phyloP scores from a whole-genome alignment of 2,888 invertebrate genomes.

The Mactromeris polynyma region DNA sequence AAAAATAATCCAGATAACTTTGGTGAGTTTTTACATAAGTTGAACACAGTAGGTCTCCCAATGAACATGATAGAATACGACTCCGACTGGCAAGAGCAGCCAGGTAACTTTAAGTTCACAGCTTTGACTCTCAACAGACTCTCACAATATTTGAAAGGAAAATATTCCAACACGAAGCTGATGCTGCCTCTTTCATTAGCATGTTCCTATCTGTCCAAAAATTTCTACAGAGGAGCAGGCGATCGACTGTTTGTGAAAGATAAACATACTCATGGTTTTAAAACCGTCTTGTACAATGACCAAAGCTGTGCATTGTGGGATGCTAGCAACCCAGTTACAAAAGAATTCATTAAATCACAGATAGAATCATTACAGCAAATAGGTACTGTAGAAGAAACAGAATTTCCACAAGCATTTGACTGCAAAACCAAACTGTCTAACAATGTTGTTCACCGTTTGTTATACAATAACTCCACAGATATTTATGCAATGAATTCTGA shows the following conservation, averaged over 20 bases:
- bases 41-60: slow-evolving; percentile 70
- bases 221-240: slow-evolving; percentile 93
- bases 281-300: slow-evolving; percentile 89
- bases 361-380: slow-evolving; percentile 53
- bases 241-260: slow-evolving; percentile 71
- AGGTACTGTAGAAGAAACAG: slow-evolving; percentile 46
- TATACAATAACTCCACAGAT: slow-evolving; percentile 78
- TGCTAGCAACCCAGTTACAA: slow-evolving; percentile 90
- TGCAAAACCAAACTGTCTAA: slow-evolving; percentile 58
- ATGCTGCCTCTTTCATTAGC: slow-evolving; percentile 70
- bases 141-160: slow-evolving; percentile 50
- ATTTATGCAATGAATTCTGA: slow-evolving; percentile 56
- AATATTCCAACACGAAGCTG: slow-evolving; percentile 65
- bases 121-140: slow-evolving; percentile 46
- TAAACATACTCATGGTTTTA: slow-evolving; percentile 87
- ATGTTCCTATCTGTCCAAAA: slow-evolving; percentile 86
- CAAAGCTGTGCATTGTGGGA: slow-evolving; percentile 93
- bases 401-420: slow-evolving; percentile 66
- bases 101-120: slow-evolving; percentile 91
- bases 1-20: slow-evolving; percentile 47
- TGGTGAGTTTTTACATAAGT: slow-evolving; percentile 68
- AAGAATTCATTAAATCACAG: slow-evolving; percentile 53
- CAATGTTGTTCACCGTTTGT: slow-evolving; percentile 42
- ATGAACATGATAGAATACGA: slow-evolving; percentile 90
- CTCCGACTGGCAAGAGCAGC: slow-evolving; percentile 94